A percentile compares a stretch with the other conserved stretches of the same genome.
phyloP scores from a whole-genome alignment of 2,797 vertebrate species.

The Enteromius unitaeniatus region DNA sequence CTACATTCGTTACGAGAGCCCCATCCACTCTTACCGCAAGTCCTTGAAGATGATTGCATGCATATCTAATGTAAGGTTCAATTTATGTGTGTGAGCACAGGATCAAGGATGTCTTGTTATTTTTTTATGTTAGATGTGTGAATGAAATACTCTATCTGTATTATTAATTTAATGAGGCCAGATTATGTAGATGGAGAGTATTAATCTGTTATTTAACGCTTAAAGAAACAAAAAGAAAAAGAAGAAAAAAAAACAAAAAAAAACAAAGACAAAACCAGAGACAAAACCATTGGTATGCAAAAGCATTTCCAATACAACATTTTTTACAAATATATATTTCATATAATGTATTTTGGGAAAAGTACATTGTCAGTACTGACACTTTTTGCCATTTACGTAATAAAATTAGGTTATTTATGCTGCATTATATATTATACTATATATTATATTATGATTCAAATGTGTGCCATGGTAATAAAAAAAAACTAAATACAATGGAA shows the following conservation, averaged over 20 bases:
- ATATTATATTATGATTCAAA: not conserved
- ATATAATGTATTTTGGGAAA: not conserved
- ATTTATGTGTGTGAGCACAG: constrained; percentile 7
- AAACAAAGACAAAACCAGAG: no score
- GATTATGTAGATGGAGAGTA: not conserved
- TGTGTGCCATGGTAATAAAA: not conserved
- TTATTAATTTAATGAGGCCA: not conserved
- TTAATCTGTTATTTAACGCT: not conserved
- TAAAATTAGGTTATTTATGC: not conserved
- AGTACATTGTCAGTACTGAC: not conserved
- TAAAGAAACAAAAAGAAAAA: not conserved
- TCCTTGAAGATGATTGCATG: constrained; percentile 22
- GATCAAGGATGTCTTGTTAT: constrained; percentile 26
- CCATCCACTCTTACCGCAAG: not conserved
- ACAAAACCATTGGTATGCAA: not conserved
- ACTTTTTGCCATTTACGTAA: not conserved
- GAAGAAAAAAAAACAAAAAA: not conserved
- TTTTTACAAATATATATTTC: not conserved
- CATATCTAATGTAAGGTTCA: constrained; percentile 5
- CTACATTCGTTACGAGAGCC: not conserved
- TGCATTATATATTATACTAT: not conserved
- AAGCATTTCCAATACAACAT: not conserved
- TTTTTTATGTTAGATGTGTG: not conserved
- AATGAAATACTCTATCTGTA: not conserved
- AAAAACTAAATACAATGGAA: not conserved